These are phyloP conservation scores for Drosophila suzukii DNA, from an alignment of 1,140 invertebrate species.

Conservation along the genomic window DNA sequence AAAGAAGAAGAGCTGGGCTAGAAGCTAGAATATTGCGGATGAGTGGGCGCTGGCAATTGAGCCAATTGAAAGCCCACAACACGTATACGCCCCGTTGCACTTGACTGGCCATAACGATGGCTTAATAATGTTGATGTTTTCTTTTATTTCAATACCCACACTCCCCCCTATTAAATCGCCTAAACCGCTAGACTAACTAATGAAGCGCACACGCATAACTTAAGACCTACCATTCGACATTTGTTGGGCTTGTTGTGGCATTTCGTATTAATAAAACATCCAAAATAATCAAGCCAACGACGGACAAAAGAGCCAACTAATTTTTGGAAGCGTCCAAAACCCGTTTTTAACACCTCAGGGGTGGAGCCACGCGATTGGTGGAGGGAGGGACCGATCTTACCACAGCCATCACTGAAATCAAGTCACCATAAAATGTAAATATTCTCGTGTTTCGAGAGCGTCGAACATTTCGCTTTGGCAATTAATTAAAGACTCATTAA, in stretches of 20 bases:
- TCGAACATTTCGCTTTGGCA: conserved; percentile 56
- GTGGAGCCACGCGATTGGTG: conserved; percentile 47
- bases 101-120: conserved; percentile 9
- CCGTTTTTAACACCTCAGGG: conserved; percentile 70
- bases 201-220: conserved; percentile 31
- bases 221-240: conserved; percentile 32
- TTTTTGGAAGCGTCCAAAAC: conserved; percentile 65
- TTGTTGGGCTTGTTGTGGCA: conserved; percentile 50
- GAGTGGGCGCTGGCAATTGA: conserved; percentile 55
- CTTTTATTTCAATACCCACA: not conserved
- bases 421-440: conserved; percentile 70
- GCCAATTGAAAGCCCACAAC: conserved; percentile 54
- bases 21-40: conserved; percentile 10
- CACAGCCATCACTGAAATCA: conserved; percentile 60
- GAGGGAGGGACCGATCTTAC: not conserved
- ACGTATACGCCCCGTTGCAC: conserved; percentile 50
- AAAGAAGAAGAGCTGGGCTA: conserved; percentile 9
- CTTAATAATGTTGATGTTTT: conserved; percentile 13
- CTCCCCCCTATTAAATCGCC: conserved; percentile 14
- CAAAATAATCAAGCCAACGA: conserved; percentile 47
- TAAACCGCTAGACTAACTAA: conserved; percentile 25
- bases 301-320: conserved; percentile 54
- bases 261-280: conserved; percentile 33
- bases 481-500: conserved; percentile 82
- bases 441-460: conserved; percentile 17